Evolutionary conservation across 1,140 invertebrate genomes (phyloP).

Genomic region (Tetragonula clypearis): DNA sequence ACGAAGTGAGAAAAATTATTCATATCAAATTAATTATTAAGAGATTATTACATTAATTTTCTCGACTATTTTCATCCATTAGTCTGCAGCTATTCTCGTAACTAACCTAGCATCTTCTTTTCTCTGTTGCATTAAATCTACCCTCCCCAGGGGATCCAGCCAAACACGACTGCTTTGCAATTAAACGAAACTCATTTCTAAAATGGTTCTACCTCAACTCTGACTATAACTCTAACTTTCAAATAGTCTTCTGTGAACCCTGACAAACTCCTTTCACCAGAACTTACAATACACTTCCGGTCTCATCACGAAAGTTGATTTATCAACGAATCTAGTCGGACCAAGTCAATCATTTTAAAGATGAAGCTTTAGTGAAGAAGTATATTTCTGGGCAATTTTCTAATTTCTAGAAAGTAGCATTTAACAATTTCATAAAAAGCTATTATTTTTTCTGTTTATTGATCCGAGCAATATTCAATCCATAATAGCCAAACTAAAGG

Average conservation of each 20-base stretch:
- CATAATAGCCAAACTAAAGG: too few species aligned
- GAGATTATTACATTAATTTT: neutral
- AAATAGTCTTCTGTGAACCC: neutral
- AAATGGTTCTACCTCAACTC: neutral
- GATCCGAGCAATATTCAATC: too few species aligned
- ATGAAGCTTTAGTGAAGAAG: too few species aligned
- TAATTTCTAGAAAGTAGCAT: too few species aligned
- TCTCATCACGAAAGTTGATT: too few species aligned
- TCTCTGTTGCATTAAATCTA: neutral
- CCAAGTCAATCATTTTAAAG: too few species aligned
- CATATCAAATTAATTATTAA: neutral
- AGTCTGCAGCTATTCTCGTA: neutral
- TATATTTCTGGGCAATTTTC: too few species aligned
- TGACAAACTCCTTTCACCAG: neutral
- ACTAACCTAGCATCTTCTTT: neutral
- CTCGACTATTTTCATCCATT: neutral
- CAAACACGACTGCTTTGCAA: neutral
- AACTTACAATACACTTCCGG: neutral
- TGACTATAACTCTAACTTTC: neutral
- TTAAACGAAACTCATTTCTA: neutral
- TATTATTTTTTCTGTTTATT: too few species aligned
- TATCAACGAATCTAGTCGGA: too few species aligned
- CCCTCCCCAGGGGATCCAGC: neutral
- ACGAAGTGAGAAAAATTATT: too few species aligned
- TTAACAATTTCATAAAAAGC: too few species aligned